A percentile compares a stretch with the other conserved stretches of the same genome.
Evolutionary conservation across 2,113 vertebrate genomes (phyloP).

Genomic region (Python bivittatus): DNA sequence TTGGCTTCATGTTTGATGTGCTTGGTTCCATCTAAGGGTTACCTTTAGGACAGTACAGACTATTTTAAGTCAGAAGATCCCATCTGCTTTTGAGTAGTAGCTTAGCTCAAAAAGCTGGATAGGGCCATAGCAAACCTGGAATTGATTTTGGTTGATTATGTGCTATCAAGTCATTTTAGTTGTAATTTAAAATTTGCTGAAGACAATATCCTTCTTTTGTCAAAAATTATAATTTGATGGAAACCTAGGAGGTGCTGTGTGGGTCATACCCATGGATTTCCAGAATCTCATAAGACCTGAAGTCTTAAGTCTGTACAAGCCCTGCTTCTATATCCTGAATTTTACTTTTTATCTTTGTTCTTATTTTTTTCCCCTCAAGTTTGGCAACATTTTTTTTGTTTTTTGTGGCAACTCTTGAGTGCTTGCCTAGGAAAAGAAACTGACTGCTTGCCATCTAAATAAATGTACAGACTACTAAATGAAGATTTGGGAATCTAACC

Average conservation of each 20-base stretch:
- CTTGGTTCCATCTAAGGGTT: no score
- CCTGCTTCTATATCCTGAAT: not conserved
- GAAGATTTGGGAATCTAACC: conserved; percentile 57
- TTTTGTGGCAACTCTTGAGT: not conserved
- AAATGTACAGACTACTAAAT: conserved; percentile 62
- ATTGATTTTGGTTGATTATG: no score
- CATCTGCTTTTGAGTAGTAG: no score
- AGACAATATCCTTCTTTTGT: not conserved
- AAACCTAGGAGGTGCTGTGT: not conserved
- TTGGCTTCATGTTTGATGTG: no score
- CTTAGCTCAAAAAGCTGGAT: no score
- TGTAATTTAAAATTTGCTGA: not conserved
- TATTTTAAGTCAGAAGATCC: no score
- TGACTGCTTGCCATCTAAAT: conserved; percentile 65
- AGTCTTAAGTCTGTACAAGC: not conserved
- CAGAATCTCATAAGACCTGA: not conserved
- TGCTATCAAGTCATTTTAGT: not conserved
- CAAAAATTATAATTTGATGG: not conserved
- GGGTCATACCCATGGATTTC: not conserved
- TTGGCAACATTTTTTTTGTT: not conserved
- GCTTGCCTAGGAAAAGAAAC: not conserved
- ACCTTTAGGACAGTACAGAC: no score
- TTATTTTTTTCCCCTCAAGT: not conserved
- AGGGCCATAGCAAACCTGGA: no score
- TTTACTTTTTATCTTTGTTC: not conserved